phyloP scores from a whole-genome alignment of 2,113 vertebrate genomes.

The Ciconia boyciana region DNA sequence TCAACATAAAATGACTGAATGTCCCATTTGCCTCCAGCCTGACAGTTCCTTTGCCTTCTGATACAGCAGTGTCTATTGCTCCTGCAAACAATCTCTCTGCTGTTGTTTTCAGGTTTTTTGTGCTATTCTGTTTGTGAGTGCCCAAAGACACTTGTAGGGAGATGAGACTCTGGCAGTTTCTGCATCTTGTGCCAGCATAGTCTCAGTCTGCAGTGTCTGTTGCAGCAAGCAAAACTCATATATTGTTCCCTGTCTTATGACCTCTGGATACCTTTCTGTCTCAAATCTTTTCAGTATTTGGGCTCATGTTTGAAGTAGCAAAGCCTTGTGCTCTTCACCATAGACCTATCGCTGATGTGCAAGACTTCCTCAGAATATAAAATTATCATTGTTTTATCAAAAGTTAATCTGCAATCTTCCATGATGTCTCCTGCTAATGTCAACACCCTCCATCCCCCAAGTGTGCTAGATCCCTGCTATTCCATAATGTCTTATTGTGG shows the following conservation, averaged over 20 bases:
- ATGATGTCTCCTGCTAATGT: not conserved
- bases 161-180: not conserved
- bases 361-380: not conserved
- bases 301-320: not conserved
- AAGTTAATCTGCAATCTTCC: not conserved
- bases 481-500: fast-evolving
- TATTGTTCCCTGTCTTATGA: not conserved
- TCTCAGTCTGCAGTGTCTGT: not conserved
- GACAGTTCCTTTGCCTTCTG: not conserved
- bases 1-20: not conserved
- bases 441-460: not conserved
- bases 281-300: not conserved
- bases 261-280: not conserved
- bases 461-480: not conserved
- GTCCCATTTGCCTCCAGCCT: not conserved
- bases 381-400: not conserved
- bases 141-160: not conserved
- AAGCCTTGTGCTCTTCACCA: not conserved
- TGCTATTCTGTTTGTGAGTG: not conserved
- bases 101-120: not conserved
- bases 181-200: not conserved
- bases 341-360: not conserved
- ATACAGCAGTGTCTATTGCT: not conserved
- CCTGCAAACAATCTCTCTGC: not conserved
- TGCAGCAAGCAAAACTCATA: not conserved